Conservation (phyloP, 2,113 vertebrate genomes). For the Gopherus evgoodei region DNA sequence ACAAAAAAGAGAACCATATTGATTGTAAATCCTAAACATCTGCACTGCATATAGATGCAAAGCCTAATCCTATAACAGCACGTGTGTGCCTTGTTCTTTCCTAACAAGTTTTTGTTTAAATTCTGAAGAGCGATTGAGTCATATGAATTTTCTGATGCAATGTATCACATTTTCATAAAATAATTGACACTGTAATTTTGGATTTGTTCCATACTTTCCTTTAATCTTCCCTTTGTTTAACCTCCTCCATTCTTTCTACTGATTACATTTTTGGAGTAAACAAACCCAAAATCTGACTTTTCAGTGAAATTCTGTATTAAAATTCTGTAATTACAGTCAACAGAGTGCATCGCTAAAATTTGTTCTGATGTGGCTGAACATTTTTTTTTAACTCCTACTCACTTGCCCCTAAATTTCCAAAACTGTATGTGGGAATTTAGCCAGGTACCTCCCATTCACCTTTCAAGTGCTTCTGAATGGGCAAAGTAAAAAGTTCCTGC, state of each 20-base stretch:
- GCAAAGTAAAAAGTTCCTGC: not conserved
- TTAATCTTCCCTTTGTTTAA: not conserved
- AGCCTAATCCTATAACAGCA: not conserved
- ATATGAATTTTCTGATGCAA: not conserved
- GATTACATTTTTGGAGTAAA: constrained; percentile 17
- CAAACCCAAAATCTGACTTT: not conserved
- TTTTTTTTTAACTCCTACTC: fast-evolving
- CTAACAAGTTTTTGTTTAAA: not conserved
- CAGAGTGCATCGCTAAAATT: fast-evolving
- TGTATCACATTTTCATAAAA: constrained; percentile 22
- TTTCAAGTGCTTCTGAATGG: not conserved
- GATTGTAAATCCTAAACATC: constrained; percentile 72
- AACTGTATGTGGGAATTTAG: not conserved
- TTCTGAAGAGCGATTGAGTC: not conserved
- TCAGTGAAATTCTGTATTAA: not conserved
- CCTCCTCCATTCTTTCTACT: not conserved
- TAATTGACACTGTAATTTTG: constrained; percentile 44
- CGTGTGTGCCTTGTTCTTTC: constrained; percentile 58
- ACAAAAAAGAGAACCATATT: constrained; percentile 66
- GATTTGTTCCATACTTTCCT: not conserved
- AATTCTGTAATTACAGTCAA: fast-evolving
- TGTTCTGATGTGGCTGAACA: not conserved
- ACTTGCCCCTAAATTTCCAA: not conserved
- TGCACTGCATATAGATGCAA: constrained; percentile 51
- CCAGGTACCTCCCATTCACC: not conserved